These are phyloP conservation scores for Taurulus bubalis DNA, from an alignment of 2,113 vertebrate genomes.

Conservation along the genomic window DNA sequence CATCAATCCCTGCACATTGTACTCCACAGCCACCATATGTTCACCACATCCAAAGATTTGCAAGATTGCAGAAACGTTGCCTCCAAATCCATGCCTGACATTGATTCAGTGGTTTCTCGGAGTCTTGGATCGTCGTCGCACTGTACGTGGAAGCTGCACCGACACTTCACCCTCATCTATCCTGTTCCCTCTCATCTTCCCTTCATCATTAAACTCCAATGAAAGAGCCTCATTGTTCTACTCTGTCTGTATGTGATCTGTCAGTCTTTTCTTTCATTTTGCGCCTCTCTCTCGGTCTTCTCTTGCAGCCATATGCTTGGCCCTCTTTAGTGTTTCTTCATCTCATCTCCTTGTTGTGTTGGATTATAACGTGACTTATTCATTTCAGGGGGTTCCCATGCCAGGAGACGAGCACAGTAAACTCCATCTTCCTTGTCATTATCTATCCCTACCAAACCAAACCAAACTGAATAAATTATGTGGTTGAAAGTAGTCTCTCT, in stretches of 20 bases:
- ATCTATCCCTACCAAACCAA: conserved; percentile 54
- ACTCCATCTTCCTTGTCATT: conserved; percentile 45
- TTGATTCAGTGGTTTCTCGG: conserved; percentile 24
- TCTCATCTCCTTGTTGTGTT: conserved; percentile 69
- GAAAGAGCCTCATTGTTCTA: conserved; percentile 78
- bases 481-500: conserved; percentile 34
- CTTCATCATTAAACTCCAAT: conserved; percentile 50
- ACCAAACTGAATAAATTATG: conserved; percentile 57
- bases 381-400: conserved; percentile 59
- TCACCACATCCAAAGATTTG: conserved; percentile 42
- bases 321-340: conserved; percentile 44
- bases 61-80: conserved; percentile 24
- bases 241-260: conserved; percentile 46
- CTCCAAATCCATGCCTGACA: conserved; percentile 7
- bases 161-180: conserved; percentile 43
- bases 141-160: conserved; percentile 16
- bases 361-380: conserved; percentile 75
- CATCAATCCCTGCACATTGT: conserved; percentile 2
- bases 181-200: conserved; percentile 54
- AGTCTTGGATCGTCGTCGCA: not conserved
- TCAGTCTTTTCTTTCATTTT: conserved; percentile 28
- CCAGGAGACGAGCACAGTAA: conserved; percentile 54
- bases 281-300: conserved; percentile 13
- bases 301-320: conserved; percentile 57
- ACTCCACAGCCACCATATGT: conserved; percentile 14